Conservation (phyloP, 2,888 invertebrate species). For the Diogma glabrata region DNA sequence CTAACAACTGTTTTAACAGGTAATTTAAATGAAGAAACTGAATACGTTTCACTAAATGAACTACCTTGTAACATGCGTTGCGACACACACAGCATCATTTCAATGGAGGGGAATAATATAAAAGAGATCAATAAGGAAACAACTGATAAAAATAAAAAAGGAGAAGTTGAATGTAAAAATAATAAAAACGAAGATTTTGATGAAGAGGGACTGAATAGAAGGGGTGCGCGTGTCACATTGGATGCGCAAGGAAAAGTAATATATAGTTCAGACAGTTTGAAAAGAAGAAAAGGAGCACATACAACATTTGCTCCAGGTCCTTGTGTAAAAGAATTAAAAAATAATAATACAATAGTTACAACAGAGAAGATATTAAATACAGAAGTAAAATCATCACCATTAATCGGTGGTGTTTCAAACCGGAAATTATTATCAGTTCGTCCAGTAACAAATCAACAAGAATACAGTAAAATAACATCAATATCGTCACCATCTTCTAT, state of each 20-base stretch:
- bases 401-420: slow-evolving; percentile 35
- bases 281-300: slow-evolving; percentile 65
- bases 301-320: slow-evolving; percentile 83
- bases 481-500: neutral
- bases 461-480: no score
- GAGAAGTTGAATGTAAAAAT: neutral
- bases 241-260: slow-evolving; percentile 82
- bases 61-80: slow-evolving; percentile 42
- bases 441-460: slow-evolving; percentile 8
- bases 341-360: slow-evolving; percentile 51
- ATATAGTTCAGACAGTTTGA: slow-evolving; percentile 75
- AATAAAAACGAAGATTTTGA: slow-evolving; percentile 15
- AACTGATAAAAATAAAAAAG: slow-evolving; percentile 1
- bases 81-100: slow-evolving; percentile 14
- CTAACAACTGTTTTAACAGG: slow-evolving; percentile 47
- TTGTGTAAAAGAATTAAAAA: slow-evolving; percentile 60
- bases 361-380: neutral
- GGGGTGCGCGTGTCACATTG: slow-evolving; percentile 67
- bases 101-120: slow-evolving; percentile 12
- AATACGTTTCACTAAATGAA: slow-evolving; percentile 73
- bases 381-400: neutral
- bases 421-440: slow-evolving; percentile 28
- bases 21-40: slow-evolving; percentile 52
- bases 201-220: slow-evolving; percentile 42
- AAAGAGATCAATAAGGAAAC: slow-evolving; percentile 9